Conservation (phyloP, 1,140 invertebrate genomes). For the Lordiphosa mommai region DNA sequence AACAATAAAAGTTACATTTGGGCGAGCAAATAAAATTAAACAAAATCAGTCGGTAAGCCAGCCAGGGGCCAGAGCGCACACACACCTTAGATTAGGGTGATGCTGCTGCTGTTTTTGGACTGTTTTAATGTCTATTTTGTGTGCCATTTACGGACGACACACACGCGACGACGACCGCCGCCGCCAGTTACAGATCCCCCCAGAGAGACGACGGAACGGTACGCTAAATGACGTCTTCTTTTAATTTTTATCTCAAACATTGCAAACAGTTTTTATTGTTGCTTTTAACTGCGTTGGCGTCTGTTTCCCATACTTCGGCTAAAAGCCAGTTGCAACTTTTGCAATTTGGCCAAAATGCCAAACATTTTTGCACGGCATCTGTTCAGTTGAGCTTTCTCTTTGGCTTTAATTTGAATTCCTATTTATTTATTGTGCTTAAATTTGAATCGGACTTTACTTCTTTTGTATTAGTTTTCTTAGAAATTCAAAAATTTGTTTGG, state of each 20-base stretch:
- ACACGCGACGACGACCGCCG: conserved; percentile 56
- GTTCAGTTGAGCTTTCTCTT: conserved; percentile 6
- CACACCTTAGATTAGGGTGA: conserved; percentile 33
- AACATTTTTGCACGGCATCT: conserved; percentile 60
- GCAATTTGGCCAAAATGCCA: conserved; percentile 52
- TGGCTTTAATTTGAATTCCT: conserved; percentile 62
- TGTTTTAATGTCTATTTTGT: conserved; percentile 73
- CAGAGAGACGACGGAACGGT: conserved; percentile 4
- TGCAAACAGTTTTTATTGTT: conserved; percentile 77
- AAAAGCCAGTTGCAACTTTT: conserved; percentile 43
- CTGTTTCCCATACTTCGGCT: conserved; percentile 39
- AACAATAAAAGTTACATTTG: conserved; percentile 76
- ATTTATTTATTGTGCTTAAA: conserved; percentile 43
- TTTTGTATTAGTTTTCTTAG: neutral
- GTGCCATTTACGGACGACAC: conserved; percentile 67
- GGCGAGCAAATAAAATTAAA: conserved; percentile 3
- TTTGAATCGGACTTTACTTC: neutral
- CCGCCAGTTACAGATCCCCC: conserved; percentile 9
- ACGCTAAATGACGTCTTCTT: conserved; percentile 70
- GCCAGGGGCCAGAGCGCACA: conserved; percentile 19
- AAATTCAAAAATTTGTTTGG: too few species aligned
- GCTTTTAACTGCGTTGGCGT: conserved; percentile 70
- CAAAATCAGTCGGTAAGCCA: conserved; percentile 41
- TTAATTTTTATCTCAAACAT: conserved; percentile 78
- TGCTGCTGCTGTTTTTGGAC: conserved; percentile 8